These are phyloP conservation scores for Mellilla xanthometata DNA, from an alignment of 2,888 invertebrate genomes.

Conservation along the genomic window DNA sequence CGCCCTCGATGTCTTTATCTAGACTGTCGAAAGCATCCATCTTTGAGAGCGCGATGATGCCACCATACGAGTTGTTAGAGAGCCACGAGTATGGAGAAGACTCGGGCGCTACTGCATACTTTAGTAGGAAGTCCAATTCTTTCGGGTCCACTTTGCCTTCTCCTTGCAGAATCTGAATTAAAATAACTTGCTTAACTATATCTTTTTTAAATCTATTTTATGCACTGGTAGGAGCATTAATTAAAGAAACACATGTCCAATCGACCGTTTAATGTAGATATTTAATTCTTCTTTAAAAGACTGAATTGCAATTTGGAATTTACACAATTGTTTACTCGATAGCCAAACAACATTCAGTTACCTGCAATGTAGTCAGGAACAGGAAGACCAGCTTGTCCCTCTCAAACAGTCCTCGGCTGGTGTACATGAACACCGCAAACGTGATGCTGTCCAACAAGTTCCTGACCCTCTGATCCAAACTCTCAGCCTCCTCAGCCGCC, in stretches of 20 bases:
- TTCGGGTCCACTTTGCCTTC: slow-evolving; percentile 86
- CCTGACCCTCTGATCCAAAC: slow-evolving; percentile 86
- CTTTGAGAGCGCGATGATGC: slow-evolving; percentile 88
- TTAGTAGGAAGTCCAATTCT: slow-evolving; percentile 93
- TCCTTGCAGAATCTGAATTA: slow-evolving; percentile 63
- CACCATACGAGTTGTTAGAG: slow-evolving; percentile 90
- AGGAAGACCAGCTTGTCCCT: slow-evolving; percentile 95
- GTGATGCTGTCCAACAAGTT: slow-evolving; percentile 94
- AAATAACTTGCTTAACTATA: background rate
- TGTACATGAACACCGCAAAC: slow-evolving; percentile 93
- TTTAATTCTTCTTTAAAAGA: too few species aligned
- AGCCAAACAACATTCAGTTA: background rate
- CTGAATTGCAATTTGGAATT: too few species aligned
- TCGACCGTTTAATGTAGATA: too few species aligned
- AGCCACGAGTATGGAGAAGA: slow-evolving; percentile 92
- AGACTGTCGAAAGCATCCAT: slow-evolving; percentile 92
- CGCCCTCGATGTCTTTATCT: slow-evolving; percentile 95
- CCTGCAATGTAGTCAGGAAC: slow-evolving; percentile 92
- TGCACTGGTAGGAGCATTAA: too few species aligned
- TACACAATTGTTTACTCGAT: too few species aligned
- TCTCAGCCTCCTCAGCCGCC: slow-evolving; percentile 86
- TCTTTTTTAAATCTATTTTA: too few species aligned
- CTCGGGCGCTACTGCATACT: slow-evolving; percentile 90
- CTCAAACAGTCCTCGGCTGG: slow-evolving; percentile 95
- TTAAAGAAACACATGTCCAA: too few species aligned